Conservation (phyloP, 2,797 vertebrate genomes). For the Myotis myotis region DNA sequence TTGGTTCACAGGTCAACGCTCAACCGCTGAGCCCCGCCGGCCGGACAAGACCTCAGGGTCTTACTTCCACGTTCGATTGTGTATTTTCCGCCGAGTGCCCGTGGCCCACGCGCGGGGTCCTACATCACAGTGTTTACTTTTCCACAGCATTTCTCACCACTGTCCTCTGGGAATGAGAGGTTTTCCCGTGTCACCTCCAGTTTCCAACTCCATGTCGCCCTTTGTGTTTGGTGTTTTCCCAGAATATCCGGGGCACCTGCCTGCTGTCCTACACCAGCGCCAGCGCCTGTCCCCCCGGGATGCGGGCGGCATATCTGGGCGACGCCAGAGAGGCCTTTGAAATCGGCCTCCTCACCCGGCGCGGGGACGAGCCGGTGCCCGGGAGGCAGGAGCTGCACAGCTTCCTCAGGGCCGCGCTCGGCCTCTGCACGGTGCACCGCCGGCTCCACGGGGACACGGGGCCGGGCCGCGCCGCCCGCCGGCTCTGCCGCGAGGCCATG, state of each 20-base stretch:
- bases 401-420: slow-evolving; percentile 92
- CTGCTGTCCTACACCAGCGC: slow-evolving; percentile 92
- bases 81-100: slow-evolving; percentile 81
- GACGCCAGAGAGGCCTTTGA: slow-evolving; percentile 92
- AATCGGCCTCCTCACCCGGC: slow-evolving; percentile 91
- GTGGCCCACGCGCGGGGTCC: slow-evolving; percentile 72
- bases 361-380: slow-evolving; percentile 79
- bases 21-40: no score
- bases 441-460: slow-evolving; percentile 83
- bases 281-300: slow-evolving; percentile 82
- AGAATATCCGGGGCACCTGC: slow-evolving; percentile 92
- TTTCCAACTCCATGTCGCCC: not conserved
- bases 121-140: slow-evolving; percentile 81
- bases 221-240: slow-evolving; percentile 31
- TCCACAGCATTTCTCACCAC: slow-evolving; percentile 86
- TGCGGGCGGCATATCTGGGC: slow-evolving; percentile 82
- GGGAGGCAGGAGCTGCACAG: slow-evolving; percentile 95
- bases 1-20: no score
- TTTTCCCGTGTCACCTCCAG: not conserved
- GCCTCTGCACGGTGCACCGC: slow-evolving; percentile 86
- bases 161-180: slow-evolving; percentile 80
- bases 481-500: slow-evolving; percentile 87
- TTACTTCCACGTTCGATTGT: not conserved
- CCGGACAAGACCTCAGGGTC: not conserved
- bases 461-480: slow-evolving; percentile 54